phyloP scores from a whole-genome alignment of 2,888 invertebrate genomes.

The Mylabris sibirica region DNA sequence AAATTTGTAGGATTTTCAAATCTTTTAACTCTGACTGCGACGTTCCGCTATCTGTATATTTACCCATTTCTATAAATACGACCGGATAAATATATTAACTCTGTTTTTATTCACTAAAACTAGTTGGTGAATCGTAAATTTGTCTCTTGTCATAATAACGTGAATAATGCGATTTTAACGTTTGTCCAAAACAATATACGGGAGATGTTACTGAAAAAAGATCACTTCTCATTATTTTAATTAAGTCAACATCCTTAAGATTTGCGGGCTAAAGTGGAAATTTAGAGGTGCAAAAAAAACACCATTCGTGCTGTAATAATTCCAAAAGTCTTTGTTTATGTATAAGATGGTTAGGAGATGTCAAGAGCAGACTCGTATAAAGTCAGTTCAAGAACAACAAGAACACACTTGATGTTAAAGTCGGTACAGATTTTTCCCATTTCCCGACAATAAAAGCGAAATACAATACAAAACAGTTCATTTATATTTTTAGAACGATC shows the following conservation, averaged over 20 bases:
- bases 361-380: constrained; percentile 24
- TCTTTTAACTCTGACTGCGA: neutral
- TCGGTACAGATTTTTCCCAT: constrained; percentile 21
- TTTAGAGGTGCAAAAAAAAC: neutral
- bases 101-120: constrained; percentile 43
- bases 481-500: constrained; percentile 24
- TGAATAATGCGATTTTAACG: constrained; percentile 51
- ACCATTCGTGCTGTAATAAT: neutral
- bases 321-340: constrained; percentile 3
- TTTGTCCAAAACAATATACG: constrained; percentile 35
- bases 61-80: constrained; percentile 55
- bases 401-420: constrained; percentile 23
- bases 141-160: constrained; percentile 53
- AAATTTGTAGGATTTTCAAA: neutral
- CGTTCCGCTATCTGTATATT: constrained; percentile 38
- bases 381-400: constrained; percentile 11
- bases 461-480: constrained; percentile 18
- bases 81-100: constrained; percentile 54
- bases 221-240: constrained; percentile 4
- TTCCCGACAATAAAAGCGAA: neutral
- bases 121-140: constrained; percentile 51
- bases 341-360: constrained; percentile 16
- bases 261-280: neutral
- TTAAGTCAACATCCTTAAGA: neutral
- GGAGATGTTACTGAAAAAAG: neutral